phyloP scores from a whole-genome alignment of 2,888 invertebrate species.

The Tenthredo mesomela region DNA sequence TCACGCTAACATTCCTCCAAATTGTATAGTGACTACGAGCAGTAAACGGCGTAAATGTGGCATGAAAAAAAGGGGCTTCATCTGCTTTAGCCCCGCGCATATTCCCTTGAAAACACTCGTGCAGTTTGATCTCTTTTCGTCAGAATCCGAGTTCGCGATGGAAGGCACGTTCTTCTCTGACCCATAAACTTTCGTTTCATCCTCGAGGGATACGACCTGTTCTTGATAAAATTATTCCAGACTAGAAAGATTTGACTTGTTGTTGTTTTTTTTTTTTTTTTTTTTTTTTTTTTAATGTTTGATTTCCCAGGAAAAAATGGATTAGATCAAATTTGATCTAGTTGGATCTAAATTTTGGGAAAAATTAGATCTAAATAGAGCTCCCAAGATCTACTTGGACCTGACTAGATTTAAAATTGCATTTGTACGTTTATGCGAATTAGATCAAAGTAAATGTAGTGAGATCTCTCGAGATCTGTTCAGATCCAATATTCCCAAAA shows the following conservation, averaged over 20 bases:
- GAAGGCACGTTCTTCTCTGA: slow-evolving; percentile 1
- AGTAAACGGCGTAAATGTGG: slow-evolving; percentile 83
- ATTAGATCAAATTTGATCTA: no score
- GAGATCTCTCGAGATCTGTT: no score
- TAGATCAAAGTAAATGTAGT: no score
- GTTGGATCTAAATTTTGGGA: no score
- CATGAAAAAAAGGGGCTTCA: slow-evolving; percentile 83
- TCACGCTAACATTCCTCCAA: slow-evolving; percentile 84
- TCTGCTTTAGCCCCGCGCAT: slow-evolving; percentile 82
- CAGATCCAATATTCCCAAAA: no score
- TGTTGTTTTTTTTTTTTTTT: no score
- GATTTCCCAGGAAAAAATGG: no score
- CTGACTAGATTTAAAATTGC: no score
- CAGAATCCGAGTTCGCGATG: neutral
- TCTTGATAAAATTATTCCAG: neutral
- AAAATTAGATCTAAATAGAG: no score
- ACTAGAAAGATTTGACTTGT: neutral
- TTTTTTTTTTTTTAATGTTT: neutral
- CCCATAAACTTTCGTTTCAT: neutral
- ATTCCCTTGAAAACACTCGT: slow-evolving; percentile 77
- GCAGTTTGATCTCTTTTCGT: slow-evolving; percentile 70
- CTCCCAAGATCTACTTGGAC: no score
- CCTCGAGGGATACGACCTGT: slow-evolving; percentile 4
- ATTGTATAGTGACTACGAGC: slow-evolving; percentile 83
- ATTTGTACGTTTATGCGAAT: no score